Conservation (phyloP, 2,888 invertebrate genomes). For the Caradrina kadenii region DNA sequence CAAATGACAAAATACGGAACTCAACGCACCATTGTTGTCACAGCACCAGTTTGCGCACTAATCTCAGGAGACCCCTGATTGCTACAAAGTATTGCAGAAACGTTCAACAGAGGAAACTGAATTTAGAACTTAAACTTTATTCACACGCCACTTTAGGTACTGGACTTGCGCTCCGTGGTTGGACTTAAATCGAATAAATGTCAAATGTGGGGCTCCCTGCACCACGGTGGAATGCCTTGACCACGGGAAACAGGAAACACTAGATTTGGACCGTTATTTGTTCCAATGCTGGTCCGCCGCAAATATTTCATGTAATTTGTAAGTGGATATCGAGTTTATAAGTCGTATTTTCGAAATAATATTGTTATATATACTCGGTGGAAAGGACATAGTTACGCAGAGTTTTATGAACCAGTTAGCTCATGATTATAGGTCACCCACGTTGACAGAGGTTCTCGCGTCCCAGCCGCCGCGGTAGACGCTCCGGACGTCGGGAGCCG, state of each 20-base stretch:
- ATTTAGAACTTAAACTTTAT: slow-evolving; percentile 81
- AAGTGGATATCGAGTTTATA: slow-evolving; percentile 51
- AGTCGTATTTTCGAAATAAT: slow-evolving; percentile 21
- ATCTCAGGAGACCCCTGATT: slow-evolving; percentile 66
- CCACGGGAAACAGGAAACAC: slow-evolving; percentile 72
- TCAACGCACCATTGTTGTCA: slow-evolving; percentile 56
- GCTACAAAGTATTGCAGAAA: slow-evolving; percentile 71
- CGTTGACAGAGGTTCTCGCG: too few species aligned
- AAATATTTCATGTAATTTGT: slow-evolving; percentile 61
- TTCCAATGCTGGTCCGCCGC: slow-evolving; percentile 64
- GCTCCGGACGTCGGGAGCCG: too few species aligned
- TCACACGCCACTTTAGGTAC: slow-evolving; percentile 78
- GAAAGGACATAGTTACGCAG: too few species aligned
- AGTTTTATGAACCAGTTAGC: too few species aligned
- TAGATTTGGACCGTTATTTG: slow-evolving; percentile 77
- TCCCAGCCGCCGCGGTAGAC: too few species aligned
- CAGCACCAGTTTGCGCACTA: slow-evolving; percentile 51
- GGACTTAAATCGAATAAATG: slow-evolving; percentile 86
- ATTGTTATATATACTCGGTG: too few species aligned
- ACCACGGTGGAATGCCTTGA: slow-evolving; percentile 57
- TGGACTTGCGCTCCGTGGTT: slow-evolving; percentile 72
- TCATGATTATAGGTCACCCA: too few species aligned
- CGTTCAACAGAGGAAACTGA: slow-evolving; percentile 73
- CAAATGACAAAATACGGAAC: slow-evolving; percentile 57
- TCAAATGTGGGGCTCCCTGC: slow-evolving; percentile 76